These are phyloP conservation scores for Helleia helle DNA, from an alignment of 2,888 invertebrate genomes.

Conservation along the genomic window DNA sequence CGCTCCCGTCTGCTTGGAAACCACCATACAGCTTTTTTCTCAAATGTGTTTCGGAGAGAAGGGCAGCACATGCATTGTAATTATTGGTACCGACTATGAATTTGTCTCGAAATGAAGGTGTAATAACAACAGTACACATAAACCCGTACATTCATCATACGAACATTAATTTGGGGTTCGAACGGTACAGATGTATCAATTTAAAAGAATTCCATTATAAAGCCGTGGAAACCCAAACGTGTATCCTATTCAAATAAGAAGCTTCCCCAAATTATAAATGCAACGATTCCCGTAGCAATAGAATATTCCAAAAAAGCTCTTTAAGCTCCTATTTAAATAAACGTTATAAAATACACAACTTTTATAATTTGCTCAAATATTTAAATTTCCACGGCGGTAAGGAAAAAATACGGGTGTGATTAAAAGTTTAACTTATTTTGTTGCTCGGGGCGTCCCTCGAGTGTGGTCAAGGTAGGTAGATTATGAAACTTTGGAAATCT, in stretches of 20 bases:
- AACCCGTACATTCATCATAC: too few relatives aligned
- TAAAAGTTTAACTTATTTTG: conserved; percentile 7
- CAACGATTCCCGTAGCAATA: conserved; percentile 4
- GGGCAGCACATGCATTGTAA: too few relatives aligned
- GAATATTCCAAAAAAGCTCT: conserved; percentile 5
- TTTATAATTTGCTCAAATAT: conserved; percentile 9
- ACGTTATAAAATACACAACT: conserved; percentile 9
- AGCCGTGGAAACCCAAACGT: too few relatives aligned
- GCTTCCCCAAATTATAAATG: conserved; percentile 1
- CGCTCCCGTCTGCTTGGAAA: too few relatives aligned
- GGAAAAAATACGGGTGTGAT: conserved; percentile 5
- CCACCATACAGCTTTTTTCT: too few relatives aligned
- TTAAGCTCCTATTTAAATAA: conserved; percentile 8
- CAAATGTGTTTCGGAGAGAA: too few relatives aligned
- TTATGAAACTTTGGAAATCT: conserved; percentile 4
- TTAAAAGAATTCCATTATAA: too few relatives aligned
- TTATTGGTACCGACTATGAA: too few relatives aligned
- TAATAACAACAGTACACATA: too few relatives aligned
- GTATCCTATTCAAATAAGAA: conserved; percentile 4
- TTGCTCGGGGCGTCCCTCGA: not conserved
- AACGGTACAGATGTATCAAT: too few relatives aligned
- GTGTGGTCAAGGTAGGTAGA: conserved; percentile 8
- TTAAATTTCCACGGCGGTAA: not conserved
- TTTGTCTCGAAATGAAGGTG: too few relatives aligned
- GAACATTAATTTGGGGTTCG: too few relatives aligned